Evolutionary conservation across 64 coral and sea anemone genomes (phyloP).

Genomic region (Trachythela sp.): DNA sequence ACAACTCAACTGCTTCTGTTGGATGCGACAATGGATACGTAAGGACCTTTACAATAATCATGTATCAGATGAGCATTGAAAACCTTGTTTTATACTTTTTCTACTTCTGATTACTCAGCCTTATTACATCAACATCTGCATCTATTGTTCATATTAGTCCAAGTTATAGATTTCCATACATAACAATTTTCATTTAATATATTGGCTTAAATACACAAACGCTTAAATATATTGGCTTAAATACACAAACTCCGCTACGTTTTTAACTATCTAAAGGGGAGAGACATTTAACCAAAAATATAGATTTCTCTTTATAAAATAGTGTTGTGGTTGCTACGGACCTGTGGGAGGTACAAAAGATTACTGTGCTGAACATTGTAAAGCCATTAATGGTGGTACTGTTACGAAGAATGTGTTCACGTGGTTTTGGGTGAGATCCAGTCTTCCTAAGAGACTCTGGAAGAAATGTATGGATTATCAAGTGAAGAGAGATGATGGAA

Average conservation of each 20-base stretch:
- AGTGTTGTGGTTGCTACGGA: not conserved
- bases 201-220: too few relatives aligned
- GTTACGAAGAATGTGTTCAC: not conserved
- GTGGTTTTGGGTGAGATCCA: conserved; percentile 15
- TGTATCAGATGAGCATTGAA: too few relatives aligned
- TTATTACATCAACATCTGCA: too few relatives aligned
- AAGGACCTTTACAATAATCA: not conserved
- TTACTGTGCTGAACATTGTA: not conserved
- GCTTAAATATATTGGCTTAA: too few relatives aligned
- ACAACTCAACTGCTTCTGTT: not conserved
- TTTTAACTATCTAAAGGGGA: too few relatives aligned
- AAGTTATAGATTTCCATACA: too few relatives aligned
- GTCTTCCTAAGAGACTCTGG: not conserved
- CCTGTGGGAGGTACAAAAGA: not conserved
- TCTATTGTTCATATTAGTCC: too few relatives aligned
- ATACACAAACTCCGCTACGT: too few relatives aligned
- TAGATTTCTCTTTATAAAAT: not conserved
- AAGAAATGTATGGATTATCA: not conserved
- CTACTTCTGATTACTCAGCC: too few relatives aligned
- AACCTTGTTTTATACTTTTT: too few relatives aligned
- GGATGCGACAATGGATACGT: conserved; percentile 3
- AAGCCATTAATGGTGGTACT: not conserved
- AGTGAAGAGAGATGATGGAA: not conserved
- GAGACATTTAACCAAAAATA: not conserved
- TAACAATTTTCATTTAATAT: too few relatives aligned